Evolutionary conservation across 2,797 vertebrate species (phyloP), one percentile per base, ranked within the genome.

Genomic region (Diceros bicornis): DNA sequence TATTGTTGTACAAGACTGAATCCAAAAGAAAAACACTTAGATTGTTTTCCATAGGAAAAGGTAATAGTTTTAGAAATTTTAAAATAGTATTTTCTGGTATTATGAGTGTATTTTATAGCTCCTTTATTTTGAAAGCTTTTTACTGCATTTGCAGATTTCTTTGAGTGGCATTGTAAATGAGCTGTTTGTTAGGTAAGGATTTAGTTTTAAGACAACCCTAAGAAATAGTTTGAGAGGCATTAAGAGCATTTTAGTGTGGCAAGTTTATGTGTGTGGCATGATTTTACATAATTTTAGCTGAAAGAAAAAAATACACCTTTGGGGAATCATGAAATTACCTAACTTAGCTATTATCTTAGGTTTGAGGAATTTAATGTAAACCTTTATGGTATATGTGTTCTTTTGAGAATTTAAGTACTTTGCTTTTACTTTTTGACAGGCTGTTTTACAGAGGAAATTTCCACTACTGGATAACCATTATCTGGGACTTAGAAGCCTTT

Each of bases 81-180:
- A 79, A 86, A 74, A 32, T 68, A 9, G 6, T n/a, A 21, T 25
- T 3, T 78, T 81, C 12, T 68, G 57, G 32, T 23, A 6, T 94
- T 90, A 12, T 44, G 71, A 86, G 57, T 68, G 55, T 59, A 55
- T 17, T 82, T 25, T 44, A 23, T 81, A 92, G 57, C 10, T 29
- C 13, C 23, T 86, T 91, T 57, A 14, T 72, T 83, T 91, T 52
- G 57, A 66, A 97, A 52, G 52, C n/a, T 34, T 59, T 81, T 85
- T 64, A 81, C 86, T 85, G 29, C n/a, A 23, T 95, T 94, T 91
- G 14, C n/a, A 81, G 41, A 75, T 86, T 77, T 83, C 84, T 97
- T 57, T 92, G 41, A 95, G 21, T 83, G 72, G 79, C 57, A 91
- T 27, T 61, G 1, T 66, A 25, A 20, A 8, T 61, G 61, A 87